These are phyloP conservation scores for Chaenogobius annularis DNA, from an alignment of 2,113 vertebrate genomes.

Conservation along the genomic window DNA sequence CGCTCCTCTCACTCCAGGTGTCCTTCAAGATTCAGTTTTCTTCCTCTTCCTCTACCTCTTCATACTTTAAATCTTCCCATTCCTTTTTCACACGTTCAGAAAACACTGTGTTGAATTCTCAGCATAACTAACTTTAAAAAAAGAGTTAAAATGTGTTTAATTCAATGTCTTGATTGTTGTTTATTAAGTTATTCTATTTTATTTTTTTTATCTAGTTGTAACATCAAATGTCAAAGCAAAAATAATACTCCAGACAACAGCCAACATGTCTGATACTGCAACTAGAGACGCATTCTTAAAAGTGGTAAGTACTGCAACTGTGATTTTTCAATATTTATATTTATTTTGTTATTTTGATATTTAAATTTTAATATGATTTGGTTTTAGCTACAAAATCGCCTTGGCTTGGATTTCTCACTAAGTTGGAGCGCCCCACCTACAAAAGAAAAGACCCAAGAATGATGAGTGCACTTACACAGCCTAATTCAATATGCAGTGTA, in stretches of 20 bases:
- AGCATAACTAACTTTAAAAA: too few relatives aligned
- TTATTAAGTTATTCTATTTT: background rate
- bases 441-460: background rate
- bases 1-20: too few relatives aligned
- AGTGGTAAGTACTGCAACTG: background rate
- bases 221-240: background rate
- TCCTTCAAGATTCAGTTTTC: too few relatives aligned
- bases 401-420: background rate
- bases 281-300: background rate
- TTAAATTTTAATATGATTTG: background rate
- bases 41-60: too few relatives aligned
- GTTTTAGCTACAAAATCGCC: background rate
- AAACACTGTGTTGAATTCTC: too few relatives aligned
- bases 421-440: background rate
- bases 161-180: too few relatives aligned
- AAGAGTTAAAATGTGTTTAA: too few relatives aligned
- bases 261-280: background rate
- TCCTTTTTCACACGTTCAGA: too few relatives aligned
- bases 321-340: background rate
- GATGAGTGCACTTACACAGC: too few relatives aligned
- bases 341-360: background rate
- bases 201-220: background rate
- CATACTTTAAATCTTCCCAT: too few relatives aligned
- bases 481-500: too few relatives aligned
- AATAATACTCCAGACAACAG: background rate